Evolutionary conservation across 2,888 invertebrate species (phyloP).

Genomic region (Piscicola geometra): DNA sequence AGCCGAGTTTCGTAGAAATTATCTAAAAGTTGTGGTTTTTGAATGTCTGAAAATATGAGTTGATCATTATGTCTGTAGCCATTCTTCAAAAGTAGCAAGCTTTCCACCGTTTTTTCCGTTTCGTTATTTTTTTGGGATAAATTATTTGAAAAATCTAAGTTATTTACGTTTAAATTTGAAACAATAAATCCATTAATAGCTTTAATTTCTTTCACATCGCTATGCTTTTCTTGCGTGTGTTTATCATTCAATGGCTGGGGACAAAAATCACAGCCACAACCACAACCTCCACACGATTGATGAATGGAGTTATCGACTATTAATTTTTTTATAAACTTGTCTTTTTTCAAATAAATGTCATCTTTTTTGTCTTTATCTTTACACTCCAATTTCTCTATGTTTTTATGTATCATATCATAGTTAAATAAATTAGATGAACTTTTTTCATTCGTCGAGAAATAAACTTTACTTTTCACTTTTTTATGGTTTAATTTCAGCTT

Average conservation of each 20-base stretch:
- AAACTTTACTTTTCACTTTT: too few relatives aligned
- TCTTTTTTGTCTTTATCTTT: not conserved
- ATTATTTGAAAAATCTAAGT: not conserved
- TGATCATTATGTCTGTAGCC: not conserved
- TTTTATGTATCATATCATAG: not conserved
- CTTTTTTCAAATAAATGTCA: too few relatives aligned
- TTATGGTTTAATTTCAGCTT: too few relatives aligned
- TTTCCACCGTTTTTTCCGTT: not conserved
- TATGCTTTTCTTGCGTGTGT: too few relatives aligned
- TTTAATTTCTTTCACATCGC: too few relatives aligned
- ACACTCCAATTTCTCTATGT: not conserved
- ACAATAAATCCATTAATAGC: too few relatives aligned
- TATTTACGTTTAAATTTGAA: too few relatives aligned
- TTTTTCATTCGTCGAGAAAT: not conserved
- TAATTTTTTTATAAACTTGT: not conserved
- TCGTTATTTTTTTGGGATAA: not conserved
- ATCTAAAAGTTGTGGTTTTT: too few relatives aligned
- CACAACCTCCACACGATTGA: not conserved
- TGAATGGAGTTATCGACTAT: not conserved
- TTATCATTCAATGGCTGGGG: not conserved
- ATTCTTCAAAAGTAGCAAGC: constrained; percentile 10
- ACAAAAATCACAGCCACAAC: not conserved
- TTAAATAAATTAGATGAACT: not conserved
- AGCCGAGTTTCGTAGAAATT: too few relatives aligned
- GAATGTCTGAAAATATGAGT: too few relatives aligned